Evolutionary conservation across 2,797 vertebrate species (phyloP).

Genomic region (Ibycter americanus): DNA sequence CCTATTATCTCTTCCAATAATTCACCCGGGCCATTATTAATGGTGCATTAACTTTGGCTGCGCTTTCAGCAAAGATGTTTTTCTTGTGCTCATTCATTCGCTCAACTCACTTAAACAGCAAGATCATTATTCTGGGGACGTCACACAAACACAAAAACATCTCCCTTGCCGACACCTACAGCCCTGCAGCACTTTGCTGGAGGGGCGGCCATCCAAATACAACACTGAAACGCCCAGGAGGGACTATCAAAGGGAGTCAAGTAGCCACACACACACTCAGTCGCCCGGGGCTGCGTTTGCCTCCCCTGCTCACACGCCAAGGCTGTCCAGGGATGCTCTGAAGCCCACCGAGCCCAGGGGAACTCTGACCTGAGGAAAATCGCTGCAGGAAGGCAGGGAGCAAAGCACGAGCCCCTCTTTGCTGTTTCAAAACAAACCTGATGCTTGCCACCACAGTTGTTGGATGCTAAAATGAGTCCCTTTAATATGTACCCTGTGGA

Average conservation of each 20-base stretch:
- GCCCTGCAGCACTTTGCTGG: background rate
- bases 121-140: conserved; percentile 64
- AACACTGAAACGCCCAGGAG: background rate
- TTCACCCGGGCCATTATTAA: conserved; percentile 76
- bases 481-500: background rate
- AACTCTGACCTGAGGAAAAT: background rate
- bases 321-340: background rate
- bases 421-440: background rate
- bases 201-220: background rate
- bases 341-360: background rate
- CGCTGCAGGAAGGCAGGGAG: background rate
- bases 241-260: background rate
- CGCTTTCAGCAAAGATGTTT: conserved; percentile 73
- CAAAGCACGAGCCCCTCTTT: background rate
- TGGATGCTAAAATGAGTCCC: background rate
- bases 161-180: conserved; percentile 24
- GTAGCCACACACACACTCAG: conserved; percentile 38
- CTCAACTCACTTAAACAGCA: conserved; percentile 64
- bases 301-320: fast-evolving
- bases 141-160: conserved; percentile 36
- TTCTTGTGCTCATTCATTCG: conserved; percentile 51
- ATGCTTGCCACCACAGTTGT: background rate
- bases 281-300: fast-evolving
- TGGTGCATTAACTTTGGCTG: conserved; percentile 76
- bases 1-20: conserved; percentile 69